Evolutionary conservation across 1,140 invertebrate genomes (phyloP).

Genomic region (Conus betulinus): DNA sequence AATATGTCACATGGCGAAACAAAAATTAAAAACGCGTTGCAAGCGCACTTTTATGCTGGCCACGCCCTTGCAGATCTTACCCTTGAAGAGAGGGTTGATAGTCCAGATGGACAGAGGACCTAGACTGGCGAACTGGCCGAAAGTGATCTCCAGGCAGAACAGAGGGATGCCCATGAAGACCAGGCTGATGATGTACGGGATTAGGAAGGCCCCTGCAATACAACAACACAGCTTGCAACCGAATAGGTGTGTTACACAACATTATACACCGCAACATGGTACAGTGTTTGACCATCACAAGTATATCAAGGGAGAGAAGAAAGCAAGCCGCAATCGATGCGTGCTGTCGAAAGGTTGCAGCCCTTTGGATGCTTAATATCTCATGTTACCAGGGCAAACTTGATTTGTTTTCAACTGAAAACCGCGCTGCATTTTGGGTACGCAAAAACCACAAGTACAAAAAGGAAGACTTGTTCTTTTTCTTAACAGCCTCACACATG

Average conservation of each 20-base stretch:
- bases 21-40: neutral
- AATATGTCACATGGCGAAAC: neutral
- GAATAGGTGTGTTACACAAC: neutral
- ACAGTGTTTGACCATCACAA: neutral
- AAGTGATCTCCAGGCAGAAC: constrained; percentile 55
- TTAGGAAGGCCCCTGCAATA: constrained; percentile 61
- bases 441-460: no score
- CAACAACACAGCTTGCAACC: neutral
- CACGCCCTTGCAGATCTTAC: constrained; percentile 32
- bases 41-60: neutral
- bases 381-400: neutral
- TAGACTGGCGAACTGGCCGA: constrained; percentile 59
- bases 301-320: neutral
- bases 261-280: neutral
- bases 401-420: neutral
- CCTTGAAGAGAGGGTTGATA: constrained; percentile 59
- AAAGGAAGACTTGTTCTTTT: no score
- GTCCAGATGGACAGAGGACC: constrained; percentile 59
- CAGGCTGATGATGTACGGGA: constrained; percentile 60
- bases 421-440: no score
- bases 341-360: neutral
- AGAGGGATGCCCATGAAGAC: constrained; percentile 56
- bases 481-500: no score
- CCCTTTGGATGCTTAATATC: neutral
- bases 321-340: neutral